Evolutionary conservation across 2,888 invertebrate species (phyloP).

Genomic region (Zygaena filipendulae): DNA sequence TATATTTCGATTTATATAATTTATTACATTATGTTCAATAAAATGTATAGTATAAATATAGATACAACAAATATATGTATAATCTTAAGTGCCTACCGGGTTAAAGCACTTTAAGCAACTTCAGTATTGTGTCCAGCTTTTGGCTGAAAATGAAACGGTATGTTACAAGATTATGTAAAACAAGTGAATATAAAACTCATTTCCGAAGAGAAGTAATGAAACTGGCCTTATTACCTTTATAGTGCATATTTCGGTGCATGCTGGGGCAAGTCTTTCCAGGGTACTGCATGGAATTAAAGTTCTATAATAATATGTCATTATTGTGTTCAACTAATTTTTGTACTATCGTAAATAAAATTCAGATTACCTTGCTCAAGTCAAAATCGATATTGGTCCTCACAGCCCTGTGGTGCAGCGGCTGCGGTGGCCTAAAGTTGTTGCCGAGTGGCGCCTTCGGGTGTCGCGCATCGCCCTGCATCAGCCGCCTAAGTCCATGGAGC

Average conservation of each 20-base stretch:
- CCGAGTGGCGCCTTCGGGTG: constrained; percentile 92
- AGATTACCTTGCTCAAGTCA: constrained; percentile 77
- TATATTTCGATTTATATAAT: constrained; percentile 2
- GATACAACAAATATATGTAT: constrained; percentile 16
- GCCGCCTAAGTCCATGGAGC: constrained; percentile 83
- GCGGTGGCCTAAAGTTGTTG: constrained; percentile 95
- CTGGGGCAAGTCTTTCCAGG: constrained; percentile 88
- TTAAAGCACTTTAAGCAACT: constrained; percentile 23
- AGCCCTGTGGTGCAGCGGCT: constrained; percentile 92
- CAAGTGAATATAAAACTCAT: too few species aligned
- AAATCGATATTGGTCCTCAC: constrained; percentile 98
- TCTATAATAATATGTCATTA: constrained; percentile 15
- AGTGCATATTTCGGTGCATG: constrained; percentile 93
- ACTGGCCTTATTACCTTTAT: too few species aligned
- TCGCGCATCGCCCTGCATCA: constrained; percentile 90
- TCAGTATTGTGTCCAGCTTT: constrained; percentile 89
- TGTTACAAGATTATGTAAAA: too few species aligned
- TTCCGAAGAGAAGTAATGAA: too few species aligned
- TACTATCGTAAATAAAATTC: too few species aligned
- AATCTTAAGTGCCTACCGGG: constrained; percentile 18
- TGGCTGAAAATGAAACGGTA: constrained; percentile 63
- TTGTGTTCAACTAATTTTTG: too few species aligned
- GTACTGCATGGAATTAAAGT: constrained; percentile 55
- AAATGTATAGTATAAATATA: constrained; percentile 26
- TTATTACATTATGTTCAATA: constrained; percentile 6